Evolutionary conservation across 2,113 vertebrate species (phyloP), one percentile per base, ranked within the genome.

Genomic region (Chionodraco myersi): DNA sequence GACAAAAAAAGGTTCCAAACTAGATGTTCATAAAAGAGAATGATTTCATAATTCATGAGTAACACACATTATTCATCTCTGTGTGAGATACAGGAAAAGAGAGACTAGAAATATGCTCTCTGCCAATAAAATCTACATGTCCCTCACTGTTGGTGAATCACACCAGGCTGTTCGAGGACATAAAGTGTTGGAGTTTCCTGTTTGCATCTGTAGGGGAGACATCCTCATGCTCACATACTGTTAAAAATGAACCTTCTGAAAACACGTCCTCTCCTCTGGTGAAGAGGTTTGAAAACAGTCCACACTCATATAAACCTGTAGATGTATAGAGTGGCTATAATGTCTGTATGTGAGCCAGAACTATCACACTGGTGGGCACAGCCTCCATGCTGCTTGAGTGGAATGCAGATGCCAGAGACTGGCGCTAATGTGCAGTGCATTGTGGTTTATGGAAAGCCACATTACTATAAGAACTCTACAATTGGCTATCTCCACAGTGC

Each of bases 361-460:
- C 67, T 82, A 85, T 69, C 77, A 71, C 53, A 48, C 53, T 70
- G 21, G 30, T 60, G 65, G 68, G 66, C 51, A 52, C 54, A 76
- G 54, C 59, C 49, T 80, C 77, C 72, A 47, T 57, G 72, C 69
- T 77, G 83, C 74, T 87, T 64, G 44, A 74, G 36, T 62, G 45
- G 76, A 82, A 86, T 83, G 77, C 74, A 85, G 63, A 83, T 91
- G 66, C 68, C 80, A 66, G 86, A 87, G 80, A 83, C 79, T 85
- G 81, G 72, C 81, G 77, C 64, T 85, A 85, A 89, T 87, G 74
- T 86, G 72, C 60, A 51, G 56, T 81, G 87, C 62, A 86, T 86
- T 88, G 86, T 67, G 63, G 79, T 89, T 91, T 90, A 87, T 86
- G 69, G 77, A 87, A 79, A 83, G 72, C 51, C 67, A 61, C 82